Conservation (phyloP, 2,888 invertebrate genomes). For the Tipula unca region DNA sequence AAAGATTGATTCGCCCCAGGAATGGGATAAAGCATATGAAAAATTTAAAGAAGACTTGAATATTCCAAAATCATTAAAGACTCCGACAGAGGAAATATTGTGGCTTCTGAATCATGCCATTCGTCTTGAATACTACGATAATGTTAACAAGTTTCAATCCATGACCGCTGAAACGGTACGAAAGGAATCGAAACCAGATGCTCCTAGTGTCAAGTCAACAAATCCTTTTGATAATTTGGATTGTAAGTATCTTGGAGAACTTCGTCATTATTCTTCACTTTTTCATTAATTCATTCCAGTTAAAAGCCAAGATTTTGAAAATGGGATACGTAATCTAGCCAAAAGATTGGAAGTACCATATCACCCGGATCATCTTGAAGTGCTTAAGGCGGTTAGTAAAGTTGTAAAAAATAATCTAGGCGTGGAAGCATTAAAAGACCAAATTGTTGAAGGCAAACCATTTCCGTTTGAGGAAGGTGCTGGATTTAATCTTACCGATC, state of each 20-base stretch:
- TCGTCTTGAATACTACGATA: constrained; percentile 72
- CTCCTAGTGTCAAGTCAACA: constrained; percentile 65
- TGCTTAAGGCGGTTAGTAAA: constrained; percentile 59
- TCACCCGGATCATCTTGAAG: constrained; percentile 72
- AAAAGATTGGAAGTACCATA: constrained; percentile 68
- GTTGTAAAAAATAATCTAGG: constrained; percentile 52
- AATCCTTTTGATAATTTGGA: constrained; percentile 81
- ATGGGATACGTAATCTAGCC: constrained; percentile 71
- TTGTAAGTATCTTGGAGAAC: constrained; percentile 50
- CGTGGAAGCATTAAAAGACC: constrained; percentile 42
- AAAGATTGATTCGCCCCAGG: constrained; percentile 50
- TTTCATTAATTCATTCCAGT: constrained; percentile 48
- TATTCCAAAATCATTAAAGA: constrained; percentile 56
- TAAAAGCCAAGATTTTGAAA: constrained; percentile 70
- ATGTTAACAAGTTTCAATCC: constrained; percentile 61
- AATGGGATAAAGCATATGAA: constrained; percentile 64
- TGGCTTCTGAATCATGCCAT: constrained; percentile 83
- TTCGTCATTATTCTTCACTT: constrained; percentile 23
- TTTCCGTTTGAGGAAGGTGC: constrained; percentile 58
- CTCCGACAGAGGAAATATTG: constrained; percentile 61
- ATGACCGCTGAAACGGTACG: constrained; percentile 52
- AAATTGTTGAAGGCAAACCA: constrained; percentile 47
- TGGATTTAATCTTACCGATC: constrained; percentile 61
- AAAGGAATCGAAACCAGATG: constrained; percentile 48
- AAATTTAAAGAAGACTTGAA: constrained; percentile 67